phyloP scores from a whole-genome alignment of 2,797 vertebrate genomes.

The Hafferia zeledoni region DNA sequence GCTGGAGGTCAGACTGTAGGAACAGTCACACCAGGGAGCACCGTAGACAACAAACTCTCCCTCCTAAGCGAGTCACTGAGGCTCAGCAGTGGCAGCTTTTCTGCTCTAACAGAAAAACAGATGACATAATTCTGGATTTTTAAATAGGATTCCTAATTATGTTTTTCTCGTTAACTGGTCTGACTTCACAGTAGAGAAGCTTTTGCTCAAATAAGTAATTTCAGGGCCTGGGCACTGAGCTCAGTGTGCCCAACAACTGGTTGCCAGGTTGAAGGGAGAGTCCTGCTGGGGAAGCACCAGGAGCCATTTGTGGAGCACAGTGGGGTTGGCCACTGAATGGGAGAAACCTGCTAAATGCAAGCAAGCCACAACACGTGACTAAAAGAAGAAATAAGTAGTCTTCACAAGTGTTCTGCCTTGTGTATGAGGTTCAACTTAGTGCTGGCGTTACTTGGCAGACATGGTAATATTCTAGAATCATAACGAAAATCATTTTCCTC shows the following conservation, averaged over 20 bases:
- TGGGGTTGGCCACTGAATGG: rapidly evolving
- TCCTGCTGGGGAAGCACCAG: neutral
- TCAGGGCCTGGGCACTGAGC: neutral
- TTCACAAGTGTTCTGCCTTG: neutral
- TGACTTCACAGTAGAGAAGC: neutral
- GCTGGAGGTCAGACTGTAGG: neutral
- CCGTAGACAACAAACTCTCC: neutral
- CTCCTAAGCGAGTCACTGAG: neutral
- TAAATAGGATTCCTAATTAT: neutral
- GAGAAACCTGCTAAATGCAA: neutral
- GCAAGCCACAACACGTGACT: rapidly evolving
- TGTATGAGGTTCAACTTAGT: neutral
- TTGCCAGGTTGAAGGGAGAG: neutral
- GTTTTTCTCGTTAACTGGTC: neutral
- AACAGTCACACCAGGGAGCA: neutral
- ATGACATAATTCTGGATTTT: neutral
- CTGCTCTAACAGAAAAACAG: neutral
- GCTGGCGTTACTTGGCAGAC: neutral
- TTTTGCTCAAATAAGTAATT: neutral
- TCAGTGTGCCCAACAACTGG: neutral
- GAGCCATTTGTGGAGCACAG: neutral
- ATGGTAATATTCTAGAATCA: neutral
- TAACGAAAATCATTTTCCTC: neutral
- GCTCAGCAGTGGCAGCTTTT: neutral
- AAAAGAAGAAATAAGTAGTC: neutral